Evolutionary conservation across 2,797 vertebrate genomes (phyloP).

Genomic region (Paratrypauchen microcephalus): DNA sequence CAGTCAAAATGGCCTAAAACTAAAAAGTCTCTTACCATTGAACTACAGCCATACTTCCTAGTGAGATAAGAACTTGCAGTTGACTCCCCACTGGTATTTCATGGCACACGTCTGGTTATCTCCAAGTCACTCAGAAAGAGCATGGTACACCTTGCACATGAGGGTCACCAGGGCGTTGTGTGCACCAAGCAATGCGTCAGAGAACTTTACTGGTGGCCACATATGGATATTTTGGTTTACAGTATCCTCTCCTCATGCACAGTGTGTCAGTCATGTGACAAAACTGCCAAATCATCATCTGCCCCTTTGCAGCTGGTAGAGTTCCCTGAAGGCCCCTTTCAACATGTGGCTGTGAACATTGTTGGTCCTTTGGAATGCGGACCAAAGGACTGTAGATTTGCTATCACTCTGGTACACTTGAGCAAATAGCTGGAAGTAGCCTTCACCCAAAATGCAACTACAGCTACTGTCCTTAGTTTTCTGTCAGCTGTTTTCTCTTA

Average conservation of each 20-base stretch:
- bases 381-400: not conserved
- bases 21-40: not conserved
- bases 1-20: not conserved
- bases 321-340: conserved; percentile 5
- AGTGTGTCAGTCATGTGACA: not conserved
- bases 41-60: no score
- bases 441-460: no score
- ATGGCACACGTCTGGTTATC: not conserved
- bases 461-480: not conserved
- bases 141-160: not conserved
- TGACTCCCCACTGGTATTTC: not conserved
- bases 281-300: not conserved
- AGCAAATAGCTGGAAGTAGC: no score
- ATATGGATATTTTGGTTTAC: conserved; percentile 3
- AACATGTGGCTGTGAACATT: conserved; percentile 12
- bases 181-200: no score
- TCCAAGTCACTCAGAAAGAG: not conserved
- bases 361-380: conserved; percentile 6
- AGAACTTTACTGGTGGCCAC: not conserved
- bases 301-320: conserved; percentile 4
- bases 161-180: no score
- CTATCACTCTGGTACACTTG: no score
- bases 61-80: no score
- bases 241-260: not conserved
- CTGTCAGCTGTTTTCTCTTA: not conserved